Evolutionary conservation across 2,113 vertebrate genomes (phyloP), one percentile per base, ranked within the genome.

Genomic region (Lepisosteus osseus): DNA sequence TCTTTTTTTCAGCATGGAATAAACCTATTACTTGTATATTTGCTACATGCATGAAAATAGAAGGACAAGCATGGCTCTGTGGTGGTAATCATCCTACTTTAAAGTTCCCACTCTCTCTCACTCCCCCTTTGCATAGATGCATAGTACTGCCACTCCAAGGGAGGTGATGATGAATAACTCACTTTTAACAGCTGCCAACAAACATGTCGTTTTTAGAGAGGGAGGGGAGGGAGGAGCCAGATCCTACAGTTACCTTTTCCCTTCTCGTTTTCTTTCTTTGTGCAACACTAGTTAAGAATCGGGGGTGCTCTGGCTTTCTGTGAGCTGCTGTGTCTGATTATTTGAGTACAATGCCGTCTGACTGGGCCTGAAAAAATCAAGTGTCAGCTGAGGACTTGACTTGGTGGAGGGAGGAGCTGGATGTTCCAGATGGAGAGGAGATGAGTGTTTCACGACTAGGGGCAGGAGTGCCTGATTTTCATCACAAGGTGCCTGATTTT

Each of bases 101-200:
- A 66, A 2, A 44, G 64, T n/a, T 14, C 64, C 64, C 14, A 14
- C 64, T 45, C 40, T 42, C 64, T 12, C 64, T 66, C 5, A 3
- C 42, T 44, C 41, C 40, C 63, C 63, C n/a, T 12, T 42, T 7
- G 40, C 63, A 65, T 12, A 40, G 29, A 29, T 29, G 29, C 29
- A 29, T 29, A 29, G 29, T 29, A 9, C 63, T 42, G 63, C 63
- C 45, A 14, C 41, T 13, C 13, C 41, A 6, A 3, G 61, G n/a
- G 61, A 29, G 29, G 62, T 44, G 41, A 11, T 9, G 40, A 44
- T 47, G 41, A 66, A 47, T 66, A 66, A 14, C 15, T 44, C 29
- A 65, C 63, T 65, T 42, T 42, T 14, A 43, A 47, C 64, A 66
- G 64, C 42, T 66, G 64, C 45, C n/a, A 66, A 47, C 64, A 66